Percentiles rank a stretch among this genome's conserved stretches.
Evolutionary conservation across 2,113 vertebrate genomes (phyloP).

Genomic region (Indicator indicator): DNA sequence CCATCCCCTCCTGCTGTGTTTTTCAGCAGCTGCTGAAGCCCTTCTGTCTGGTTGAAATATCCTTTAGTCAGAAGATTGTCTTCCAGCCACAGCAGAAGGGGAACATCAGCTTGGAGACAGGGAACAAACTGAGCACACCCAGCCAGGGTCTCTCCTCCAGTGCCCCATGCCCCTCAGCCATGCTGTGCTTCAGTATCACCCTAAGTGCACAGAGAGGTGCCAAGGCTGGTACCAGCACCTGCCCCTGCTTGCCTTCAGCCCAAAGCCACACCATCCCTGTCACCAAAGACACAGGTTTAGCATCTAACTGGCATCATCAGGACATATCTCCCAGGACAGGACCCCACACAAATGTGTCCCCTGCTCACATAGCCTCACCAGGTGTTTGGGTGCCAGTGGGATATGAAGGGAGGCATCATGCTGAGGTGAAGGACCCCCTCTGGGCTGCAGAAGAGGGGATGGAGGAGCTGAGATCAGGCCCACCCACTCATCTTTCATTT

Average conservation of each 20-base stretch:
- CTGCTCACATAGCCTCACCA: fast-evolving
- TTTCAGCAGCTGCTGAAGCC: not conserved
- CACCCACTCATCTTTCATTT: conserved; percentile 27
- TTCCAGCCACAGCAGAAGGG: not conserved
- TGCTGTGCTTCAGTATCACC: not conserved
- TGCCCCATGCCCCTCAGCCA: fast-evolving
- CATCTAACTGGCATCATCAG: fast-evolving
- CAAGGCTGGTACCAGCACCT: not conserved
- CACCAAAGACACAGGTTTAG: not conserved
- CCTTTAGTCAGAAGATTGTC: conserved; percentile 16
- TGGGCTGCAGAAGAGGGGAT: not conserved
- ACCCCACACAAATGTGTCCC: fast-evolving
- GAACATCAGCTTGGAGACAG: not conserved
- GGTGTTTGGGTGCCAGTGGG: not conserved
- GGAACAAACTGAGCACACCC: fast-evolving
- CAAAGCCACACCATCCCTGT: fast-evolving
- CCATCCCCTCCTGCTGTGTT: not conserved
- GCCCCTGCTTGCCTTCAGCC: not conserved
- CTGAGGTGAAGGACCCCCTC: fast-evolving
- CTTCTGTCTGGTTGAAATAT: conserved; percentile 21
- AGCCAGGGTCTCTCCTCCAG: fast-evolving
- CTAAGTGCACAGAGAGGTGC: fast-evolving
- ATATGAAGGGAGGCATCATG: fast-evolving
- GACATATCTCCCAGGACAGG: not conserved
- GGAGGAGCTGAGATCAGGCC: not conserved